Evolutionary conservation across 2,797 vertebrate genomes (phyloP).

Genomic region (Cossypha caffra): DNA sequence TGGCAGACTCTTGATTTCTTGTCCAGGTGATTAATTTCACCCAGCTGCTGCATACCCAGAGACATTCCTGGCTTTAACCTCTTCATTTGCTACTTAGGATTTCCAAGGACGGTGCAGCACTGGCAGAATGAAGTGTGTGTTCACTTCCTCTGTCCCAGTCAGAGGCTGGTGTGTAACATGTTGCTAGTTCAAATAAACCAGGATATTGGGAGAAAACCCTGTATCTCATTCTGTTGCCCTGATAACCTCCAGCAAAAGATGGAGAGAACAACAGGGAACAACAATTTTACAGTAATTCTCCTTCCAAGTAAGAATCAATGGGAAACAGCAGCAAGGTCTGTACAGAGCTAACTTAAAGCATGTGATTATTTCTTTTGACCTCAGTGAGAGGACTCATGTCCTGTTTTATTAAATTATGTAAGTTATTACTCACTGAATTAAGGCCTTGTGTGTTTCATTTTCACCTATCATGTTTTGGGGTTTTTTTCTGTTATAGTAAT

Average conservation of each 20-base stretch:
- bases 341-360: neutral
- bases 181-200: neutral
- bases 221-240: neutral
- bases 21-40: slow-evolving; percentile 21
- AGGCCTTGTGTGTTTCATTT: neutral
- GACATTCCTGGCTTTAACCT: neutral
- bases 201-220: neutral
- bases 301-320: neutral
- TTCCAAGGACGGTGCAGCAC: fast-evolving
- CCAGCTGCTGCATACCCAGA: neutral
- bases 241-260: neutral
- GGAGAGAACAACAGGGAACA: neutral
- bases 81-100: neutral
- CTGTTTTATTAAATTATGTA: neutral
- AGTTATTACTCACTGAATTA: neutral
- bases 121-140: fast-evolving
- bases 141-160: neutral
- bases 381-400: neutral
- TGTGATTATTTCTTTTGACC: neutral
- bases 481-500: neutral
- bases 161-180: fast-evolving
- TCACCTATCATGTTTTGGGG: neutral
- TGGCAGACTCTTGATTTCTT: neutral
- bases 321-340: fast-evolving
- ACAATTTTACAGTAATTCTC: neutral